Percentiles rank a stretch among this genome's conserved stretches.
Conservation (phyloP, 2,888 invertebrate genomes). For the Thysanoteuthis rhombus region DNA sequence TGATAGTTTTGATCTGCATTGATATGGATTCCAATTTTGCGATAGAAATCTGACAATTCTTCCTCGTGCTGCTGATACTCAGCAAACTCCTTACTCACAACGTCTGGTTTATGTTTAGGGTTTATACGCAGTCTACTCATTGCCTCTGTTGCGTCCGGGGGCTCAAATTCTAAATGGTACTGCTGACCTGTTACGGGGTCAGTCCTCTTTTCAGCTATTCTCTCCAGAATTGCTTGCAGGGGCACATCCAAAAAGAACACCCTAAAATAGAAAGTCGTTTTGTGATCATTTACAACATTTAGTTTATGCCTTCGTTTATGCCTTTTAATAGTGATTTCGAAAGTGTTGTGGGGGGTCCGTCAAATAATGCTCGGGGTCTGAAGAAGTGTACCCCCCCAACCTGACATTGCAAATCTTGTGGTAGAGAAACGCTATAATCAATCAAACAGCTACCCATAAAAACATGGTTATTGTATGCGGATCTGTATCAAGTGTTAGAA, state of each 20-base stretch:
- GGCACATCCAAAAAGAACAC: constrained; percentile 67
- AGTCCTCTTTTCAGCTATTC: constrained; percentile 62
- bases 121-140: constrained; percentile 57
- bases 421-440: too few species aligned
- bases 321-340: too few species aligned
- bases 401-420: too few species aligned
- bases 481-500: too few species aligned
- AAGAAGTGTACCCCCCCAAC: too few species aligned
- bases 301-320: too few species aligned
- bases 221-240: constrained; percentile 65
- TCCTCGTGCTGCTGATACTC: constrained; percentile 61
- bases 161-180: constrained; percentile 67
- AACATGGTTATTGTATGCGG: too few species aligned
- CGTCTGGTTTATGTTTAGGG: constrained; percentile 58
- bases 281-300: too few species aligned
- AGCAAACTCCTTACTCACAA: constrained; percentile 55
- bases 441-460: too few species aligned
- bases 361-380: too few species aligned
- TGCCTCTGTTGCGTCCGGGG: constrained; percentile 64
- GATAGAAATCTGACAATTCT: constrained; percentile 64
- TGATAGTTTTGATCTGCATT: constrained; percentile 68
- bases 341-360: too few species aligned
- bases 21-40: constrained; percentile 56
- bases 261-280: constrained; percentile 46
- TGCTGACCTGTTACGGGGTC: constrained; percentile 67